Conservation (phyloP, 1,140 invertebrate genomes). For the Drosophila nigrodunni region DNA sequence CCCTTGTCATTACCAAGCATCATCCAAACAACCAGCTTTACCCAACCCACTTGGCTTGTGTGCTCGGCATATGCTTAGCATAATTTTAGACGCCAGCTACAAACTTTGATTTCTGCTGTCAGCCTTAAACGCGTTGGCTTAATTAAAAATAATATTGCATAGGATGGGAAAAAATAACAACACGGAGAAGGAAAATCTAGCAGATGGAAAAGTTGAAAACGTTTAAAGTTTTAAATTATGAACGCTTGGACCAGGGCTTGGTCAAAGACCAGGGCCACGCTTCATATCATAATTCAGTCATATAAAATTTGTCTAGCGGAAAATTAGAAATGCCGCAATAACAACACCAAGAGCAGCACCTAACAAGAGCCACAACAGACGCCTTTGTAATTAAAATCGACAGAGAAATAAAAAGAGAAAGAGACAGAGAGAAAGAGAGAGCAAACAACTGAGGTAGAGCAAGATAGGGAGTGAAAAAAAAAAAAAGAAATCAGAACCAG, state of each 20-base stretch:
- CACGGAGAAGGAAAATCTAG: conserved; percentile 32
- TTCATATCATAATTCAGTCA: conserved; percentile 81
- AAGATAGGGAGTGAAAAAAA: conserved; percentile 9
- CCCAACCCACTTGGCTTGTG: conserved; percentile 4
- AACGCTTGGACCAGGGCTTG: conserved; percentile 54
- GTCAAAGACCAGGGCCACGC: conserved; percentile 47
- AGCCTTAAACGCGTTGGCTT: conserved; percentile 60
- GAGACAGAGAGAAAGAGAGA: background rate
- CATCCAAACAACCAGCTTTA: conserved; percentile 23
- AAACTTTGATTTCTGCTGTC: conserved; percentile 70
- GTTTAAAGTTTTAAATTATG: conserved; percentile 68
- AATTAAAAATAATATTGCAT: conserved; percentile 60
- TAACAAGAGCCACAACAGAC: conserved; percentile 52
- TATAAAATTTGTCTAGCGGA: conserved; percentile 81
- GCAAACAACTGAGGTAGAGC: background rate
- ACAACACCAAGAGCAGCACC: conserved; percentile 46
- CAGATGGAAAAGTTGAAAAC: conserved; percentile 31
- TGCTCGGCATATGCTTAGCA: conserved; percentile 75
- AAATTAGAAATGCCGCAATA: conserved; percentile 77
- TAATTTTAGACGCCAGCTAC: conserved; percentile 60
- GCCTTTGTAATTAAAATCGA: conserved; percentile 74
- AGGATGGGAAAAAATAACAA: conserved; percentile 21
- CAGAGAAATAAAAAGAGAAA: conserved; percentile 4
- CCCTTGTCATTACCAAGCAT: conserved; percentile 78
- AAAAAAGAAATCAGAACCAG: conserved; percentile 64